Evolutionary conservation across 2,797 vertebrate species (phyloP).

Genomic region (Aythya fuligula): DNA sequence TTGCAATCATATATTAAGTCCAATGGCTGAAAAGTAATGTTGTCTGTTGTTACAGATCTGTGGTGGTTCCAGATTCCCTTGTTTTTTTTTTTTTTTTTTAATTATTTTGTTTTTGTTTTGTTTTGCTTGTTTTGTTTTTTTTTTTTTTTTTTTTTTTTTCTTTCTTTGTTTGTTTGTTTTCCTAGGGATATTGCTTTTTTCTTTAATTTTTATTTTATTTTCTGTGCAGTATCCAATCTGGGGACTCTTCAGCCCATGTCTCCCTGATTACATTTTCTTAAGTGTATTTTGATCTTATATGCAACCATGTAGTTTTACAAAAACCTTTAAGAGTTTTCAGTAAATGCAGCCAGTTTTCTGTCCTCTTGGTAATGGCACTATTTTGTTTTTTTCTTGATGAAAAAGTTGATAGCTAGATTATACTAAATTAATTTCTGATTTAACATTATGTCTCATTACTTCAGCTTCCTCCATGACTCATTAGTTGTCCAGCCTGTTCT

Average conservation of each 20-base stretch:
- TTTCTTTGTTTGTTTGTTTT: background rate
- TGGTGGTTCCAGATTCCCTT: constrained; percentile 26
- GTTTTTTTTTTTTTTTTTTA: constrained; percentile 49
- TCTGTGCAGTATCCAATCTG: constrained; percentile 77
- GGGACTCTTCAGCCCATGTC: constrained; percentile 71
- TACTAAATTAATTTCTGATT: background rate
- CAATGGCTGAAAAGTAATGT: background rate
- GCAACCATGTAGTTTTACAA: background rate
- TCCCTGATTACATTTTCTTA: background rate
- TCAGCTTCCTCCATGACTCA: background rate
- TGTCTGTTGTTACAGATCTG: constrained; percentile 27
- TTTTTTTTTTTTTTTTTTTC: constrained; percentile 39
- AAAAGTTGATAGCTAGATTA: background rate
- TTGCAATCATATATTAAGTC: background rate
- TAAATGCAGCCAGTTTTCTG: background rate
- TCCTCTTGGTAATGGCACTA: background rate
- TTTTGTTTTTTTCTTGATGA: background rate
- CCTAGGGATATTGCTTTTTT: constrained; percentile 59
- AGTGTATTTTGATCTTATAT: background rate
- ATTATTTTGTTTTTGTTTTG: too few species aligned
- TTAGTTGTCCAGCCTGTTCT: background rate
- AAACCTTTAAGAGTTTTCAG: background rate
- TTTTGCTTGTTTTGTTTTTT: background rate
- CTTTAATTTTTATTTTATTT: constrained; percentile 69
- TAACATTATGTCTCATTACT: background rate